phyloP scores from a whole-genome alignment of 2,797 vertebrate genomes.

The Enteromius radiatus region DNA sequence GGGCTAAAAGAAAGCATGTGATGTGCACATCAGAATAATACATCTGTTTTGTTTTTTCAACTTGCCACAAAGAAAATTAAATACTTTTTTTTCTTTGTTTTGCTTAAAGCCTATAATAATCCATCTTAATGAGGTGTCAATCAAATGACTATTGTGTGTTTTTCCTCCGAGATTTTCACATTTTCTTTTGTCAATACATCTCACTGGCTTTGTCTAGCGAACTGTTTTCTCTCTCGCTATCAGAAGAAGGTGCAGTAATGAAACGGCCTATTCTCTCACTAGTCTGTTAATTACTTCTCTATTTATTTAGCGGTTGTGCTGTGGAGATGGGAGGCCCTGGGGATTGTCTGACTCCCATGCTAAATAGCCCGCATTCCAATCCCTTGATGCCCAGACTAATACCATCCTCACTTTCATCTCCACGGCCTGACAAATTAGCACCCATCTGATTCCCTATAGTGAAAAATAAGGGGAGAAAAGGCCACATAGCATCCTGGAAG shows the following conservation, averaged over 20 bases:
- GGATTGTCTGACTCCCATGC: constrained; percentile 81
- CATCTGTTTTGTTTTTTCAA: constrained; percentile 5
- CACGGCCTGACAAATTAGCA: constrained; percentile 75
- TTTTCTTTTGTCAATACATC: constrained; percentile 42
- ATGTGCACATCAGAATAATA: neutral
- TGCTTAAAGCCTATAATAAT: constrained; percentile 37
- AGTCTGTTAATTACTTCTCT: constrained; percentile 85
- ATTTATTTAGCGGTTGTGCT: constrained; percentile 81
- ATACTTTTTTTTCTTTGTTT: constrained; percentile 30
- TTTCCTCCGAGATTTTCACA: constrained; percentile 35
- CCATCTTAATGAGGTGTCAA: constrained; percentile 27
- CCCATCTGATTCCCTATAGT: constrained; percentile 66
- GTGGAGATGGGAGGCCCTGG: constrained; percentile 74
- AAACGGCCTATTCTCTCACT: constrained; percentile 76
- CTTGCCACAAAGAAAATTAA: constrained; percentile 18
- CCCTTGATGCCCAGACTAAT: constrained; percentile 79
- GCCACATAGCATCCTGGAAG: neutral
- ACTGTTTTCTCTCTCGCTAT: constrained; percentile 42
- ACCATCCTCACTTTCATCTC: constrained; percentile 75
- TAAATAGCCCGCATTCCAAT: constrained; percentile 81
- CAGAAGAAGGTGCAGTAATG: constrained; percentile 68
- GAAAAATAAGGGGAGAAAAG: constrained; percentile 18
- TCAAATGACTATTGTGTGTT: constrained; percentile 40
- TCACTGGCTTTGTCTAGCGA: constrained; percentile 41
- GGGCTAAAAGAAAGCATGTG: neutral